A percentile compares a stretch with the other conserved stretches of the same genome.
Evolutionary conservation across 2,797 vertebrate genomes (phyloP).

Genomic region (Melanogrammus aeglefinus): DNA sequence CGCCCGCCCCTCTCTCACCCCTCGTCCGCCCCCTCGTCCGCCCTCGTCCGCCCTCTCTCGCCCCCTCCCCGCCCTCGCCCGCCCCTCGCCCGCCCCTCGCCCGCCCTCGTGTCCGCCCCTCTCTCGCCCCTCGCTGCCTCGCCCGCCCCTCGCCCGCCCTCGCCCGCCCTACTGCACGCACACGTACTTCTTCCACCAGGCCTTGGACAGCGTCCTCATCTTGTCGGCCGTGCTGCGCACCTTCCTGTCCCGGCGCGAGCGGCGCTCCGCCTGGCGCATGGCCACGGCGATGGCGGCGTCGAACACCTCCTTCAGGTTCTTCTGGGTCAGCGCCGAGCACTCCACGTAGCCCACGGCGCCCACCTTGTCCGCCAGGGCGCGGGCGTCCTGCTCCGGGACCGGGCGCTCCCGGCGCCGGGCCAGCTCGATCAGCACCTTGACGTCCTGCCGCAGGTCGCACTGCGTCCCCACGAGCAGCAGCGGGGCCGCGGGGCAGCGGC

Average conservation of each 20-base stretch:
- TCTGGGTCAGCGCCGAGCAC: conserved; percentile 84
- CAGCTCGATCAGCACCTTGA: conserved; percentile 83
- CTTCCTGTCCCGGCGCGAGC: conserved; percentile 71
- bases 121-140: background rate
- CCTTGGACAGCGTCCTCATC: conserved; percentile 84
- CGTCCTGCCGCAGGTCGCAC: conserved; percentile 84
- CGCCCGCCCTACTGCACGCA: conserved; percentile 70
- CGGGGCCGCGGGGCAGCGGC: conserved; percentile 78
- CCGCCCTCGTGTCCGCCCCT: no score
- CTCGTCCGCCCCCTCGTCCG: no score
- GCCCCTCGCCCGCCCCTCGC: no score
- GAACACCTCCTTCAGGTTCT: conserved; percentile 88
- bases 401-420: conserved; percentile 76
- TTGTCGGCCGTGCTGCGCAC: conserved; percentile 79
- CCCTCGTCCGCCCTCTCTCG: no score
- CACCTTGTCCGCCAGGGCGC: conserved; percentile 72
- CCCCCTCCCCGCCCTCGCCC: no score
- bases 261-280: conserved; percentile 71
- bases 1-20: no score
- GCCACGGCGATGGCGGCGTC: conserved; percentile 80
- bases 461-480: conserved; percentile 85
- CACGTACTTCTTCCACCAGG: conserved; percentile 87
- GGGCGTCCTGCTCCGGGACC: conserved; percentile 75
- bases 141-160: background rate
- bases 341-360: conserved; percentile 80